Conservation (phyloP, 2,888 invertebrate genomes). For the Lepidochrysops patricia region DNA sequence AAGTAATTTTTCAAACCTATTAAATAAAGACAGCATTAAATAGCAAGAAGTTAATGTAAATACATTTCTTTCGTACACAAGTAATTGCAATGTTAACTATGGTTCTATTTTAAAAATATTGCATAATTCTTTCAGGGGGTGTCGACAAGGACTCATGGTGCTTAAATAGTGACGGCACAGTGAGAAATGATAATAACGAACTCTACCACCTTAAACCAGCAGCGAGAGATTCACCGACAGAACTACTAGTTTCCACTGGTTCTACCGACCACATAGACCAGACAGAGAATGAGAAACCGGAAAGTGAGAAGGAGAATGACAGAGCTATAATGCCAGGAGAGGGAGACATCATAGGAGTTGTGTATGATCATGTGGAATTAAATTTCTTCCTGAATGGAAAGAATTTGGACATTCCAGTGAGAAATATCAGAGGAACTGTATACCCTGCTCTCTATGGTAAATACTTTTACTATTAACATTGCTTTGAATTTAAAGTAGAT, state of each 20-base stretch:
- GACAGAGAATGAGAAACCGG: conserved; percentile 46
- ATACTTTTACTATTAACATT: conserved; percentile 23
- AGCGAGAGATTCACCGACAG: conserved; percentile 57
- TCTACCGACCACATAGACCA: conserved; percentile 45
- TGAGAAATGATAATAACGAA: conserved; percentile 89
- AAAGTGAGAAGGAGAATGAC: conserved; percentile 36
- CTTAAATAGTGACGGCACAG: conserved; percentile 89
- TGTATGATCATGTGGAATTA: conserved; percentile 96
- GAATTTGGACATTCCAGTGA: conserved; percentile 86
- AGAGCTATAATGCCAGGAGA: conserved; percentile 81
- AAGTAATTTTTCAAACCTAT: not conserved
- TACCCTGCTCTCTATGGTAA: conserved; percentile 95
- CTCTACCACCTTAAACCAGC: conserved; percentile 77
- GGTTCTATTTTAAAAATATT: not conserved
- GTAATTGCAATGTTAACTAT: not conserved
- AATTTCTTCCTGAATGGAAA: conserved; percentile 96
- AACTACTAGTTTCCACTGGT: conserved; percentile 54
- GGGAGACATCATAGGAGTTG: conserved; percentile 94
- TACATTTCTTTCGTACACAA: no score
- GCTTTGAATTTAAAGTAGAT: not conserved
- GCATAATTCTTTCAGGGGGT: conserved; percentile 74
- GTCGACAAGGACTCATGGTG: conserved; percentile 95
- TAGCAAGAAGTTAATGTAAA: no score
- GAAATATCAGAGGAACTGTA: conserved; percentile 91
- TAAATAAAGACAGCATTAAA: no score